phyloP scores from a whole-genome alignment of 2,888 invertebrate species.

The Thera britannica region DNA sequence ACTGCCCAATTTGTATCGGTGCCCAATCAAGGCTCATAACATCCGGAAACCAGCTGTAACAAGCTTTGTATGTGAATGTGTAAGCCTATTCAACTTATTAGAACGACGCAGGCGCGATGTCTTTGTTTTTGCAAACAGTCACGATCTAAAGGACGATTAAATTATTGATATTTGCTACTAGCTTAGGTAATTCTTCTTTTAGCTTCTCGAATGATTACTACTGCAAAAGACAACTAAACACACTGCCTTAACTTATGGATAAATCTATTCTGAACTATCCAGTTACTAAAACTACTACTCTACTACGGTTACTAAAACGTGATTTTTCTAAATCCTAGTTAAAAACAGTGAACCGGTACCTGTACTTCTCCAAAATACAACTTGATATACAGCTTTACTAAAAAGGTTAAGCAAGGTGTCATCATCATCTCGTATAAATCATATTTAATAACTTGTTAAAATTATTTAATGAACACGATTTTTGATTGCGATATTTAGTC shows the following conservation, averaged over 20 bases:
- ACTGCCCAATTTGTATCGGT: no score
- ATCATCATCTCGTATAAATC: slow-evolving; percentile 9
- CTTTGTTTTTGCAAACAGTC: slow-evolving; percentile 23
- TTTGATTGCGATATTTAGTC: background rate
- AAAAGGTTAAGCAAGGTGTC: slow-evolving; percentile 20
- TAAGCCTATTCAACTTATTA: slow-evolving; percentile 39
- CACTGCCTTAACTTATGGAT: no score
- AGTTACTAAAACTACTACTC: no score
- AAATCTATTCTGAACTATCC: no score
- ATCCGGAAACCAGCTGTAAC: background rate
- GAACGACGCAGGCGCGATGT: slow-evolving; percentile 28
- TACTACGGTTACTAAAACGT: no score
- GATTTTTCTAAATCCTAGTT: no score
- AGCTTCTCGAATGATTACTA: no score
- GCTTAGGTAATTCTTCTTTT: no score
- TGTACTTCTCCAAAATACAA: background rate
- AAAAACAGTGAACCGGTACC: background rate
- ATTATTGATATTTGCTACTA: background rate
- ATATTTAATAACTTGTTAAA: slow-evolving; percentile 9
- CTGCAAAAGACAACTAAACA: no score
- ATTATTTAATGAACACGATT: slow-evolving; percentile 1
- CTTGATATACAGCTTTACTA: slow-evolving; percentile 7
- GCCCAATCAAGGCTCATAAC: no score
- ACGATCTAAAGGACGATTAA: slow-evolving; percentile 15
- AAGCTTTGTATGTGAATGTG: slow-evolving; percentile 5